Evolutionary conservation across 1,140 invertebrate species (phyloP), one percentile per base, ranked within the genome.

Genomic region (Cherax destructor): DNA sequence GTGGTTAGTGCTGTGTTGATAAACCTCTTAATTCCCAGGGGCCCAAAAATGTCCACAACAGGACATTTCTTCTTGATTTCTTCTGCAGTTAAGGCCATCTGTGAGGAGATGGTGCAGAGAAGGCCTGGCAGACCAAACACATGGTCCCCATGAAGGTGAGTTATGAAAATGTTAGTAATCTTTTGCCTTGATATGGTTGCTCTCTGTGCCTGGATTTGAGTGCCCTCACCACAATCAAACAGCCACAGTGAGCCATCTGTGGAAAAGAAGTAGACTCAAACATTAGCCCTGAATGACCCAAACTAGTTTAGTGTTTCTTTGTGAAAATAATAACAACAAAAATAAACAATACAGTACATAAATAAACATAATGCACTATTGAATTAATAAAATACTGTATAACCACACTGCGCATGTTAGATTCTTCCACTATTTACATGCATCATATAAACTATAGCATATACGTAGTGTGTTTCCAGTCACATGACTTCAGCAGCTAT

Each of bases 101-200:
- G 91, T 74, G 91, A 92, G 5, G 94, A 94, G 9, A 95, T 93
- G 0, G 95, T 95, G 92, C 95, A 95, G 91, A 95, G 86, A 9
- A 95, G 92, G 9, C 95, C 95, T 50, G 95, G 95, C 21, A 95
- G 92, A n/a, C 95, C 95, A 94, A 95, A 95, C 74, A 94, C 59
- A 94, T 95, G 95, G 93, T 95, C 95, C 56, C 95, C 95, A 94
- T 95, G 95, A 16, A 95, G 94, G 94, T 95, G 95, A 69, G 95
- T 95, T 59, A 95, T 95, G 93, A 95, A 95, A 52, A 95, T 95
- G 92, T 95, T 95, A 77, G 92, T 94, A n/a, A 95, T 94, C 91
- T 94, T 94, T 41, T 95, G 94, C 24, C 94, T 92, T 89, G 94
- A 94, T 1, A 95, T 77, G 4, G 88, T 85, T 91, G 94, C 94